A percentile compares a stretch with the other conserved stretches of the same genome.
Conservation (phyloP, 2,797 vertebrate genomes). For the Salmo trutta region DNA sequence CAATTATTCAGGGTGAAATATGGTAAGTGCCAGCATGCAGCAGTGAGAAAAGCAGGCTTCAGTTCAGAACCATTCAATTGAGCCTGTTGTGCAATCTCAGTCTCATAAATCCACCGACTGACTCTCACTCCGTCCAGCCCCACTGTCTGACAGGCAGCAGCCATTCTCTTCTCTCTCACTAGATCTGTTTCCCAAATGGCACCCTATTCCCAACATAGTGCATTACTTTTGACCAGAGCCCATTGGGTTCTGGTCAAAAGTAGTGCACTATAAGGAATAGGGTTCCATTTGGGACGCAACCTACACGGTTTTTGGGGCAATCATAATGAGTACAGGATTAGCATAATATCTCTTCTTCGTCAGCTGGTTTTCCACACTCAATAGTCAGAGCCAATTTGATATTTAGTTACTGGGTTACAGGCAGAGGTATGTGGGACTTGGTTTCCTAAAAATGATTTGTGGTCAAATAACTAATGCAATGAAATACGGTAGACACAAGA, state of each 20-base stretch:
- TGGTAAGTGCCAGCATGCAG: constrained; percentile 6
- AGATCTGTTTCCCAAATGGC: too few species aligned
- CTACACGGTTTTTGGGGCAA: constrained; percentile 5
- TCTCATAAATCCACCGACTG: constrained; percentile 30
- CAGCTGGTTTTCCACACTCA: constrained; percentile 22
- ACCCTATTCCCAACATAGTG: too few species aligned
- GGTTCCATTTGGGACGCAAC: neutral
- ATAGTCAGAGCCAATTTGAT: constrained; percentile 23
- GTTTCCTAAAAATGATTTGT: constrained; percentile 6
- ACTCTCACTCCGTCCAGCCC: neutral
- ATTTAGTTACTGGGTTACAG: constrained; percentile 9
- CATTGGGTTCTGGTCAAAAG: neutral
- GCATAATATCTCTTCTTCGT: constrained; percentile 19
- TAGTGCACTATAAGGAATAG: neutral
- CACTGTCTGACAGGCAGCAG: constrained; percentile 6
- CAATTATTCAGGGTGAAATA: constrained; percentile 14
- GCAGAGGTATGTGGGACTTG: neutral
- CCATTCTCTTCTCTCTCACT: neutral
- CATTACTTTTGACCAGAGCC: too few species aligned
- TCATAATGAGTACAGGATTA: constrained; percentile 22
- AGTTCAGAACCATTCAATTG: constrained; percentile 12
- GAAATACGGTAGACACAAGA: neutral
- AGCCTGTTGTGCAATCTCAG: constrained; percentile 9
- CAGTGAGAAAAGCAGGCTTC: neutral
- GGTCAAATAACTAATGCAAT: constrained; percentile 1